Conservation (phyloP, 2,797 vertebrate genomes). For the Sebastes itinus region DNA sequence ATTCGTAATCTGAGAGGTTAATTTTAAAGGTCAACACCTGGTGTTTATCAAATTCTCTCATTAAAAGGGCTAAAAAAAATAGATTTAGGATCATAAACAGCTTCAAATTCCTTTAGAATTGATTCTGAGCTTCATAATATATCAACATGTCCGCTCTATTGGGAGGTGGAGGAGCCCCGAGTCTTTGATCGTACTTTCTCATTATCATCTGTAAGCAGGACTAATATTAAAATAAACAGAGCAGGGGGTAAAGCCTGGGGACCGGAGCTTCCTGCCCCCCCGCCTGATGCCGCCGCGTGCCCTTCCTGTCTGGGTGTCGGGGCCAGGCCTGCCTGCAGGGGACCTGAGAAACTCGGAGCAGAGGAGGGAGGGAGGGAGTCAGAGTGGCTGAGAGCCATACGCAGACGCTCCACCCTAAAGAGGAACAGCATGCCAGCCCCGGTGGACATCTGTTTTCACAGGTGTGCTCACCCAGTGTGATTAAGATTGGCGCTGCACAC, state of each 20-base stretch:
- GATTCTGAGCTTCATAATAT: slow-evolving; percentile 44
- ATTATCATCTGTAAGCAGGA: slow-evolving; percentile 45
- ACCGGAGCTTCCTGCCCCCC: slow-evolving; percentile 58
- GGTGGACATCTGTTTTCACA: slow-evolving; percentile 87
- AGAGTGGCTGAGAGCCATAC: slow-evolving; percentile 39
- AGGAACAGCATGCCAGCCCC: slow-evolving; percentile 74
- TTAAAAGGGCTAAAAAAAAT: slow-evolving; percentile 39
- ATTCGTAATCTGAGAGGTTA: slow-evolving; percentile 42
- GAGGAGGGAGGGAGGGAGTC: slow-evolving; percentile 6
- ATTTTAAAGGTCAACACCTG: slow-evolving; percentile 65
- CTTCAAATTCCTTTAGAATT: slow-evolving; percentile 47
- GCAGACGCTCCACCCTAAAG: slow-evolving; percentile 69
- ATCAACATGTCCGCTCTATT: slow-evolving; percentile 13
- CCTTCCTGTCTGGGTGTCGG: slow-evolving; percentile 57
- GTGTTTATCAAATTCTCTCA: slow-evolving; percentile 47
- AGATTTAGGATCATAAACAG: slow-evolving; percentile 46
- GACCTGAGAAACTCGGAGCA: slow-evolving; percentile 27
- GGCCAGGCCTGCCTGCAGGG: slow-evolving; percentile 45
- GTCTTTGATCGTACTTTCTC: slow-evolving; percentile 34
- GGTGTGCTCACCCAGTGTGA: slow-evolving; percentile 81
- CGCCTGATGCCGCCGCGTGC: slow-evolving; percentile 36
- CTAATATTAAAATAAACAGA: slow-evolving; percentile 58
- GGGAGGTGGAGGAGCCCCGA: not conserved
- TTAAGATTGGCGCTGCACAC: slow-evolving; percentile 76
- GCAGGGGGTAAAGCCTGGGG: slow-evolving; percentile 48